These are phyloP conservation scores for Halichoeres trimaculatus DNA, from an alignment of 2,113 vertebrate genomes.

Conservation along the genomic window DNA sequence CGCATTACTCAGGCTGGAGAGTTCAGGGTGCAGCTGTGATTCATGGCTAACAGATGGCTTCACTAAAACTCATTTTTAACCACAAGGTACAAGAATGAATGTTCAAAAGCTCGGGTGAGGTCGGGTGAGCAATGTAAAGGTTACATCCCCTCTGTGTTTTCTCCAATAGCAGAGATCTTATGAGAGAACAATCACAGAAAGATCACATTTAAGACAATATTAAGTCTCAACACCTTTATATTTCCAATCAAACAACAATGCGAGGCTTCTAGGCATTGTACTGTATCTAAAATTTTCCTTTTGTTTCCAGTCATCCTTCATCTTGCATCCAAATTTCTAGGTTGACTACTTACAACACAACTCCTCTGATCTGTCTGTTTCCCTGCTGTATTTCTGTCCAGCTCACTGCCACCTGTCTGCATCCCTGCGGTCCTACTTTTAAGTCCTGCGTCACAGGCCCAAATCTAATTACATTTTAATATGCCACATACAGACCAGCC, in stretches of 20 bases:
- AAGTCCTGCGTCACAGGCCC: conserved; percentile 25
- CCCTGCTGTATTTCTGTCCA: conserved; percentile 10
- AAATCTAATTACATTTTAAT: conserved; percentile 69
- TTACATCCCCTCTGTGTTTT: conserved; percentile 4
- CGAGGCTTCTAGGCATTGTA: too few species aligned
- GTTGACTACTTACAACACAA: conserved; percentile 10
- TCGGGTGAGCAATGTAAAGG: conserved; percentile 43
- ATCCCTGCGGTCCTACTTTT: conserved; percentile 34
- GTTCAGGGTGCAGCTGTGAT: conserved; percentile 66
- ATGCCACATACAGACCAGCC: conserved; percentile 50
- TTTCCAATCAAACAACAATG: background rate
- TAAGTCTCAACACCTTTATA: too few species aligned
- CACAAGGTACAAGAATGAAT: conserved; percentile 74
- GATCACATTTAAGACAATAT: too few species aligned
- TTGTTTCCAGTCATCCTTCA: background rate
- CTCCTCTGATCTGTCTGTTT: conserved; percentile 14
- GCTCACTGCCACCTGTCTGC: conserved; percentile 24
- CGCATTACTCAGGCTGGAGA: conserved; percentile 65
- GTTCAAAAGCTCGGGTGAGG: conserved; percentile 63
- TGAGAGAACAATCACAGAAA: too few species aligned
- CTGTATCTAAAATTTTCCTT: background rate
- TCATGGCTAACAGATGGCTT: conserved; percentile 78
- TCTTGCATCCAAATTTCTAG: background rate
- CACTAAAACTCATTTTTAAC: conserved; percentile 59
- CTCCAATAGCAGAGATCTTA: background rate